Percentiles rank a stretch among this genome's conserved stretches.
These are phyloP conservation scores for Podarcis lilfordi DNA, from an alignment of 2,797 vertebrate genomes.

Conservation along the genomic window DNA sequence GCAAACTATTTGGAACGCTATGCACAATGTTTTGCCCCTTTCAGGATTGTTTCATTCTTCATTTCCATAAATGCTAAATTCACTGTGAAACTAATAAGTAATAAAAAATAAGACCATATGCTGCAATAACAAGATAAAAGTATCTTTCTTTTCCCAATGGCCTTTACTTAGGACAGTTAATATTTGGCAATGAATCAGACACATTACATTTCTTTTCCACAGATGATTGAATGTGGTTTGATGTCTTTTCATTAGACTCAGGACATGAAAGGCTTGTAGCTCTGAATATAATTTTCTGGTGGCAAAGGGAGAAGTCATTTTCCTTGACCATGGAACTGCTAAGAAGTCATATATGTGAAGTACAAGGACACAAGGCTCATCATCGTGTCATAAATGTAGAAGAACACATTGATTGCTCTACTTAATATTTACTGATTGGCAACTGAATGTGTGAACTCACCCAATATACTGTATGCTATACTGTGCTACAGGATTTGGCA, in stretches of 20 bases:
- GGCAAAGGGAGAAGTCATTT: background rate
- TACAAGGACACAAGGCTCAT: slow-evolving; percentile 17
- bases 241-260: slow-evolving; percentile 17
- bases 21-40: background rate
- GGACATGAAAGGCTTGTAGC: background rate
- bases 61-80: slow-evolving; percentile 34
- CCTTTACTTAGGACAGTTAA: slow-evolving; percentile 15
- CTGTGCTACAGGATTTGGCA: background rate
- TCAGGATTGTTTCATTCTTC: background rate
- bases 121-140: slow-evolving; percentile 34
- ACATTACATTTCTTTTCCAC: slow-evolving; percentile 13
- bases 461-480: background rate
- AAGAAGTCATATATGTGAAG: slow-evolving; percentile 35
- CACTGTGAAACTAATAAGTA: slow-evolving; percentile 10
- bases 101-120: background rate
- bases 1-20: background rate
- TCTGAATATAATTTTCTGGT: background rate
- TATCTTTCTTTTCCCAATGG: background rate
- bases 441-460: background rate
- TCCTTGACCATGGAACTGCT: background rate
- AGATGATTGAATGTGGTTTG: slow-evolving; percentile 28
- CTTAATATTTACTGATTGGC: background rate
- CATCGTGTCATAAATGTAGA: slow-evolving; percentile 28
- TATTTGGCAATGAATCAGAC: slow-evolving; percentile 20
- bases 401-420: slow-evolving; percentile 26